Conservation (phyloP, 2,797 vertebrate species). For the Anableps anableps region DNA sequence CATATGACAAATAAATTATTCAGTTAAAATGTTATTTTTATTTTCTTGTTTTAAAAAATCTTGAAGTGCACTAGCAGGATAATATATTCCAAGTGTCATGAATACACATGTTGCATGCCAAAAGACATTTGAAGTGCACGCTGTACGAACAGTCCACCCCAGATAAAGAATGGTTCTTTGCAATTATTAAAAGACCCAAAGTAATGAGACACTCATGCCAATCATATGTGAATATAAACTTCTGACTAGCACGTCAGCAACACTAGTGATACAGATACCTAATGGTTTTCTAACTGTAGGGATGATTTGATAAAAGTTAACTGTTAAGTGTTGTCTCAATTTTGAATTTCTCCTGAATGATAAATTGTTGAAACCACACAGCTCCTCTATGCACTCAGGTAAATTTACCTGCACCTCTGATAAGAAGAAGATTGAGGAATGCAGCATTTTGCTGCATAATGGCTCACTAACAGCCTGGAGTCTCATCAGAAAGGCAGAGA, state of each 20-base stretch:
- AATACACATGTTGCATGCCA: neutral
- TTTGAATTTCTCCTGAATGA: slow-evolving; percentile 39
- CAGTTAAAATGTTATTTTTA: neutral
- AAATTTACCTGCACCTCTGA: slow-evolving; percentile 48
- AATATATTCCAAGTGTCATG: neutral
- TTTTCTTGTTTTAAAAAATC: neutral
- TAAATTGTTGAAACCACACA: slow-evolving; percentile 44
- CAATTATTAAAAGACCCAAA: neutral
- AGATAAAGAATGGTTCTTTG: neutral
- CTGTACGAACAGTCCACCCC: no score
- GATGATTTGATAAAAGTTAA: slow-evolving; percentile 41
- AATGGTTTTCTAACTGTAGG: slow-evolving; percentile 33
- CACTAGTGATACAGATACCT: slow-evolving; percentile 39
- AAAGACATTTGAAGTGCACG: neutral
- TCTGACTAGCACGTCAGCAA: neutral
- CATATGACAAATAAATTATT: neutral
- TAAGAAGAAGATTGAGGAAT: slow-evolving; percentile 47
- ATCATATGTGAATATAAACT: neutral
- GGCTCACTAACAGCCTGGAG: slow-evolving; percentile 34
- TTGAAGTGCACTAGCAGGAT: neutral
- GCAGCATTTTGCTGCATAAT: slow-evolving; percentile 39
- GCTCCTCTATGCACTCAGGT: slow-evolving; percentile 30
- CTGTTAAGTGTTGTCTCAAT: slow-evolving; percentile 36
- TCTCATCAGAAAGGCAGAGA: slow-evolving; percentile 43
- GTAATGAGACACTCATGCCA: neutral